Percentiles rank a stretch among this genome's conserved stretches.
Conservation (phyloP, 2,113 vertebrate genomes). For the Chlorodrepanis virens region DNA sequence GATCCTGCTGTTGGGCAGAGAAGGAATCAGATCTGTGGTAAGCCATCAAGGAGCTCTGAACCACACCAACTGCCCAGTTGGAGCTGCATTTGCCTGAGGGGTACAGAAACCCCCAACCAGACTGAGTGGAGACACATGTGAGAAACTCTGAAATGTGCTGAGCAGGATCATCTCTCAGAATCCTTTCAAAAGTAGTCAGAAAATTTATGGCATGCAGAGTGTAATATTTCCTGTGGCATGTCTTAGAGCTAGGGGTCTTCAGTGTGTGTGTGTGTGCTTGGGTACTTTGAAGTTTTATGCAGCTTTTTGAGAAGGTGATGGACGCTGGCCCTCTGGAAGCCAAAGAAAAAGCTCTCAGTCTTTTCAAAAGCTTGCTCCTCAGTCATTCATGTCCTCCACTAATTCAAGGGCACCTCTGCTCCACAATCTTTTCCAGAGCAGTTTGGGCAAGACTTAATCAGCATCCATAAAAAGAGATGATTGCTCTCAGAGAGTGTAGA, state of each 20-base stretch:
- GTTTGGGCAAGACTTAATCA: background rate
- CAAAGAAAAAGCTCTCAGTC: background rate
- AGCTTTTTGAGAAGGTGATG: background rate
- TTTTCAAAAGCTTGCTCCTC: background rate
- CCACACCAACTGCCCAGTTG: background rate
- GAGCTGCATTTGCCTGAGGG: background rate
- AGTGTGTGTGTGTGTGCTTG: rapidly evolving
- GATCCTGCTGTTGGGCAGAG: background rate
- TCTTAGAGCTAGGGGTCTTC: background rate
- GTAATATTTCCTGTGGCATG: background rate
- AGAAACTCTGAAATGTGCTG: background rate
- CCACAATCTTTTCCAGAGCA: background rate
- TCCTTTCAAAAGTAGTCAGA: background rate
- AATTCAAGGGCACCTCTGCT: background rate
- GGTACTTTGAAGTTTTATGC: background rate
- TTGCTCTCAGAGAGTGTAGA: background rate
- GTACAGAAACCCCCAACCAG: background rate
- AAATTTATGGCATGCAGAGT: background rate
- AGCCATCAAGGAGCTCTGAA: background rate
- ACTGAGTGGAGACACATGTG: rapidly evolving
- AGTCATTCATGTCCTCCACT: background rate
- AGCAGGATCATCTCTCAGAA: background rate
- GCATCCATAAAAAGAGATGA: background rate
- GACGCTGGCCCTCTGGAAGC: background rate
- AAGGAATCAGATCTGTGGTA: background rate